Base-by-base conservation (phyloP, 2,888 invertebrate species). In the Volucella zonaria region DNA sequence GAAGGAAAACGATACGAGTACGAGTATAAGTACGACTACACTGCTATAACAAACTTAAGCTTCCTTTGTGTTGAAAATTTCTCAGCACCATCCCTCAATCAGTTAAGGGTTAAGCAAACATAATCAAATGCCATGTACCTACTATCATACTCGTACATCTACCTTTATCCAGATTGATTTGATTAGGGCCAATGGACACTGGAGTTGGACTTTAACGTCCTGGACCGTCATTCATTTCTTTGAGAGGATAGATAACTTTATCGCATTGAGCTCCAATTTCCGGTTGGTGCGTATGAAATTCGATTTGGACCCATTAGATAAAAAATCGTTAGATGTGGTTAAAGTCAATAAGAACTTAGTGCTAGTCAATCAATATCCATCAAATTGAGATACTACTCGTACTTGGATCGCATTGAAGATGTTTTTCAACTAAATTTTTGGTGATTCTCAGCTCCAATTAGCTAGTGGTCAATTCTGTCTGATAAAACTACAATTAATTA, bases 151-250 rank as follows among this genome's bases (percentile, higher is more conserved):
- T 9, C n/a, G 8, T 23, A 10, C 47, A 38, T 8, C 14, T 62
- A 14, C 9, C 40, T 56, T 18, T 51, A 67, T 76, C 76, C 62
- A 77, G 81, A 85, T 85, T 81, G 85, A 85, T 85, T 85, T 71
- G 83, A 73, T 85, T 80, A 67, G 85, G 85, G 85, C 74, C 76
- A 85, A 76, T 77, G 80, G 85, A 81, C 81, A 81, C 68, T 47
- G 59, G 61, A 62, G 6, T 6, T 31, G 31, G 4, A 31, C 31
- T 31, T 31, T 6, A 31, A 4, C 6, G 31, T 31, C 31, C 31
- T 31, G 6, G 85, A 81, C 85, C 85, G 73, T 73, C 81, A 85
- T 85, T 81, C 68, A 52, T 85, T 81, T 81, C 58, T 45, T 52
- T 61, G 0, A 6, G 6, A 31, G 6, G 61, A 61, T 54, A 15